phyloP scores from a whole-genome alignment of 2,888 invertebrate species.

The Anthoptus insignis region DNA sequence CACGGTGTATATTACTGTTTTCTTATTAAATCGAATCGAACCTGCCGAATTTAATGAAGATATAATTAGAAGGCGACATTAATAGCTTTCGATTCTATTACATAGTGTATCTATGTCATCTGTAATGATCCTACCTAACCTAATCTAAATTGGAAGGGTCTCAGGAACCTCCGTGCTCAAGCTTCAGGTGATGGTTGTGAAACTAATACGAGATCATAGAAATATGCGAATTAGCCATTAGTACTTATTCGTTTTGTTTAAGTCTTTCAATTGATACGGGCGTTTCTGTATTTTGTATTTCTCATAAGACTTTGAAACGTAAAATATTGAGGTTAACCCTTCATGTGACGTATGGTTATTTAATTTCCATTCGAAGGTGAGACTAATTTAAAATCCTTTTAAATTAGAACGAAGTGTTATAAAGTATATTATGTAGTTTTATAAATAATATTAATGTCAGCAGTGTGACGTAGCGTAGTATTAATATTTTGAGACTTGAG shows the following conservation, averaged over 20 bases:
- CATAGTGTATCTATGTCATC: too few relatives aligned
- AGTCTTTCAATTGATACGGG: neutral
- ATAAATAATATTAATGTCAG: constrained; percentile 6
- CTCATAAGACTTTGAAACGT: constrained; percentile 1
- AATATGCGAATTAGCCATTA: constrained; percentile 18
- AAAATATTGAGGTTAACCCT: too few relatives aligned
- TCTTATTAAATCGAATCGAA: too few relatives aligned
- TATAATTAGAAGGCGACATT: too few relatives aligned
- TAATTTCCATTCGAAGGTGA: neutral
- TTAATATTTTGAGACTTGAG: constrained; percentile 29
- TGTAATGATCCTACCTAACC: too few relatives aligned
- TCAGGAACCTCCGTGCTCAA: too few relatives aligned
- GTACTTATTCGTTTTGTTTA: constrained; percentile 24
- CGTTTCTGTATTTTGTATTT: neutral
- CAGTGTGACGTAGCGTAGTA: neutral
- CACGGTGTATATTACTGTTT: too few relatives aligned
- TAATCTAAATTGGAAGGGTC: too few relatives aligned
- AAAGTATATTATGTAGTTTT: constrained; percentile 6
- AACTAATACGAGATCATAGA: constrained; percentile 16
- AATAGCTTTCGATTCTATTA: too few relatives aligned
- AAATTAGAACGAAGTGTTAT: neutral
- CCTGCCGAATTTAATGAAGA: too few relatives aligned
- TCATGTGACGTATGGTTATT: too few relatives aligned
- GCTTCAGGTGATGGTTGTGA: constrained; percentile 32
- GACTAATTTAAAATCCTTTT: neutral